A percentile compares a stretch with the other conserved stretches of the same genome.
Conservation (phyloP, 2,888 invertebrate genomes). For the Platycheirus rosarum region DNA sequence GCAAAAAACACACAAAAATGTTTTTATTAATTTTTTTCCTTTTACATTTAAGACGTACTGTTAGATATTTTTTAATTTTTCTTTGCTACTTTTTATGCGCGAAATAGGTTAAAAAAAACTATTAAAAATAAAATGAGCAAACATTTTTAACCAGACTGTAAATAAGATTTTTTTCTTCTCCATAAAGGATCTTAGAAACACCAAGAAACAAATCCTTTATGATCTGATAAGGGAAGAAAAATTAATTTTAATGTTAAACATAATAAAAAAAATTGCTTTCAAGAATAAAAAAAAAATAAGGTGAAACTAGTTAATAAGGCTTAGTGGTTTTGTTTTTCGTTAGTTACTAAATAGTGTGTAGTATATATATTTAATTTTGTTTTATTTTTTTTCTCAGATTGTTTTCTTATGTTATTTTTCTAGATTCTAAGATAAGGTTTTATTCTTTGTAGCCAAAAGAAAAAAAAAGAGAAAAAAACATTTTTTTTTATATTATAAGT, state of each 20-base stretch:
- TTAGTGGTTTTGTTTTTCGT: conserved; percentile 64
- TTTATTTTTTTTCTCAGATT: conserved; percentile 27
- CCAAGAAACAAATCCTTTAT: conserved; percentile 22
- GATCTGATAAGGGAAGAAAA: conserved; percentile 46
- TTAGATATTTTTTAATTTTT: conserved; percentile 40
- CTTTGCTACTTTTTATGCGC: conserved; percentile 61
- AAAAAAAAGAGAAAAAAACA: conserved; percentile 63
- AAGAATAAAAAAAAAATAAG: conserved; percentile 51
- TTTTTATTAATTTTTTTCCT: conserved; percentile 39
- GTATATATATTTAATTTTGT: conserved; percentile 31
- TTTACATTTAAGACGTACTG: conserved; percentile 45
- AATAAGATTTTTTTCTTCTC: conserved; percentile 58
- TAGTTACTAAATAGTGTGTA: conserved; percentile 40
- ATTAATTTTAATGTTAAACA: conserved; percentile 60
- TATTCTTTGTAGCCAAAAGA: conserved; percentile 73
- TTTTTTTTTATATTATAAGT: conserved; percentile 62
- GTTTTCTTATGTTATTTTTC: conserved; percentile 35
- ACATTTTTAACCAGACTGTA: conserved; percentile 66
- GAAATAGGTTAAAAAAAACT: conserved; percentile 50
- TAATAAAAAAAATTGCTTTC: conserved; percentile 56
- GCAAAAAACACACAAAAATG: conserved; percentile 38
- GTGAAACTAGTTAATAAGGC: conserved; percentile 62
- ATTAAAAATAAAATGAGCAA: conserved; percentile 35
- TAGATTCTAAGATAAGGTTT: conserved; percentile 64
- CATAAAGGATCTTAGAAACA: conserved; percentile 19